Evolutionary conservation across 2,113 vertebrate genomes (phyloP).

Genomic region (Coturnix japonica): DNA sequence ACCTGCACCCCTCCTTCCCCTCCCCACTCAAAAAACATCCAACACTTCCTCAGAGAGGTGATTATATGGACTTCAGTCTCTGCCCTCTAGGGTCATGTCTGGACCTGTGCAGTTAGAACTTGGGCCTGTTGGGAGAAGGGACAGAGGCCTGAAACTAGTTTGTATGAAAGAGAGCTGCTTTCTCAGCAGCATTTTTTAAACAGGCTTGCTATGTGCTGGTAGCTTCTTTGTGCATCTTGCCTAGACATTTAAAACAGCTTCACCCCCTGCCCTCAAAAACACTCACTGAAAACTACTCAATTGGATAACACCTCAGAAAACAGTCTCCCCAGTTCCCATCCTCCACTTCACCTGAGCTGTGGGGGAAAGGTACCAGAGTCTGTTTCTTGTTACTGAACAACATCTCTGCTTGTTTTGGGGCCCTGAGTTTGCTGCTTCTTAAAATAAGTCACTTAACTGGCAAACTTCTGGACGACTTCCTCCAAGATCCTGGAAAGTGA

Average conservation of each 20-base stretch:
- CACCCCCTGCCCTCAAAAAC: constrained; percentile 18
- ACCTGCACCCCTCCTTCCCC: constrained; percentile 42
- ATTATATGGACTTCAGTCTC: constrained; percentile 83
- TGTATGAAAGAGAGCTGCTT: constrained; percentile 76
- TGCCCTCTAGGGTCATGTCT: constrained; percentile 94
- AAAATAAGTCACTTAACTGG: constrained; percentile 78
- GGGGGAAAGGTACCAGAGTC: constrained; percentile 81
- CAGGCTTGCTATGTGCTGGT: constrained; percentile 85
- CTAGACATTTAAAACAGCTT: constrained; percentile 81
- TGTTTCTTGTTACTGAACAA: constrained; percentile 89
- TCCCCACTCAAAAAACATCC: constrained; percentile 55
- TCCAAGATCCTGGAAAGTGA: constrained; percentile 87
- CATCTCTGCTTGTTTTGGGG: constrained; percentile 82
- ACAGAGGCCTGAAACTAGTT: constrained; percentile 78
- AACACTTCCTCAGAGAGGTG: constrained; percentile 70
- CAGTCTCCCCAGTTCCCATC: constrained; percentile 68
- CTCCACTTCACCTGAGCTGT: constrained; percentile 68
- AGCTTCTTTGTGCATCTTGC: constrained; percentile 87
- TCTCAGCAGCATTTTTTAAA: constrained; percentile 80
- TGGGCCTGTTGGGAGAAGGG: constrained; percentile 88
- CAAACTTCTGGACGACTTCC: constrained; percentile 86
- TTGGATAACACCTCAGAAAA: constrained; percentile 80
- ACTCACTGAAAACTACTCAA: constrained; percentile 73
- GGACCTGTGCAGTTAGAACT: constrained; percentile 92
- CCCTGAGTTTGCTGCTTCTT: constrained; percentile 84